A percentile compares a stretch with the other conserved stretches of the same genome.
Evolutionary conservation across 2,888 invertebrate genomes (phyloP).

Genomic region (Epicampocera succincta): DNA sequence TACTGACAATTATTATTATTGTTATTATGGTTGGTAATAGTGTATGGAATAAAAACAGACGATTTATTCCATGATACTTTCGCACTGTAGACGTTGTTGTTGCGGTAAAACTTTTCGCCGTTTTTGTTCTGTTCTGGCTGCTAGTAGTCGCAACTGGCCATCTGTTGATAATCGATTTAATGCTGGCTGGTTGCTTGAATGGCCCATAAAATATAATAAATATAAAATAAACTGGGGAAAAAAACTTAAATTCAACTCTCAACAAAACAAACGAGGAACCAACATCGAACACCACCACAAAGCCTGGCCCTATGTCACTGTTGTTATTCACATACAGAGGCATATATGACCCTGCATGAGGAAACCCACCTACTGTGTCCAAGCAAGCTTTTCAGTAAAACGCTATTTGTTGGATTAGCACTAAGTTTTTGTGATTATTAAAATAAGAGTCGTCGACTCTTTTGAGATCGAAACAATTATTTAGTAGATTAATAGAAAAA

Average conservation of each 20-base stretch:
- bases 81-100: not conserved
- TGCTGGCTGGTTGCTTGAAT: conserved; percentile 61
- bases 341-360: too few relatives aligned
- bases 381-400: too few relatives aligned
- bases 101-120: not conserved
- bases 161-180: conserved; percentile 68
- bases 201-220: conserved; percentile 59
- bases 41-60: conserved; percentile 45
- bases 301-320: conserved; percentile 45
- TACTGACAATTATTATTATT: conserved; percentile 56
- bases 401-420: too few relatives aligned
- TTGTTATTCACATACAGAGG: conserved; percentile 7
- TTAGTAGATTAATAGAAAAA: too few relatives aligned
- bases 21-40: conserved; percentile 48
- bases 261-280: conserved; percentile 27
- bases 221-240: conserved; percentile 38
- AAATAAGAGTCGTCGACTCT: too few relatives aligned
- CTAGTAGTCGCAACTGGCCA: conserved; percentile 54
- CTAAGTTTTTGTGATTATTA: too few relatives aligned
- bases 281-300: conserved; percentile 7
- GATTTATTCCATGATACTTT: conserved; percentile 35
- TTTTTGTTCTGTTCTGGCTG: conserved; percentile 14
- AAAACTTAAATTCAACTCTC: conserved; percentile 53
- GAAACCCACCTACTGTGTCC: too few relatives aligned
- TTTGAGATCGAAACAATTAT: too few relatives aligned